Percentiles rank a stretch among this genome's conserved stretches.
These are phyloP conservation scores for Bombus impatiens DNA, from an alignment of 1,140 invertebrate genomes.

Conservation along the genomic window DNA sequence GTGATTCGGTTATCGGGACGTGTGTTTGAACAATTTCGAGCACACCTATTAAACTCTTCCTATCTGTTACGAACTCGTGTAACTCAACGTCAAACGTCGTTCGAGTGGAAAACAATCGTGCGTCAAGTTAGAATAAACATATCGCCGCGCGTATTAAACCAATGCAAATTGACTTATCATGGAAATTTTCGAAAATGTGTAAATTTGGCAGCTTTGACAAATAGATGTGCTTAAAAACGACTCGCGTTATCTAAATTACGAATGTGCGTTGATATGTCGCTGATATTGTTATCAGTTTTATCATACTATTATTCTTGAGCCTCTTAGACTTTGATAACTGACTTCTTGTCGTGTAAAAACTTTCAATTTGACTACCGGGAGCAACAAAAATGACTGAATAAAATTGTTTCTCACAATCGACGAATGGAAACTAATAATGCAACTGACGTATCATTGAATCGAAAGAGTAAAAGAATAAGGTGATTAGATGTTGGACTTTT, in stretches of 20 bases:
- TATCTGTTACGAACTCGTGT: neutral
- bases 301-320: too few species aligned
- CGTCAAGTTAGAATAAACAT: neutral
- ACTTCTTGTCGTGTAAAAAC: too few species aligned
- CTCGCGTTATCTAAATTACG: neutral
- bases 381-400: too few species aligned
- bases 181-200: neutral
- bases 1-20: conserved; percentile 2
- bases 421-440: neutral
- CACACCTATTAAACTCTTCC: neutral
- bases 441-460: neutral
- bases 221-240: too few species aligned
- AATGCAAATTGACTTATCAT: neutral
- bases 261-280: too few species aligned
- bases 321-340: neutral
- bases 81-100: neutral
- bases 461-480: too few species aligned
- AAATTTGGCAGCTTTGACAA: neutral
- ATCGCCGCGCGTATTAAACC: neutral
- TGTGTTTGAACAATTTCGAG: conserved; percentile 16
- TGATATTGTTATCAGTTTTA: too few species aligned
- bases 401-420: too few species aligned
- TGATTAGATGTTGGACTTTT: neutral
- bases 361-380: neutral
- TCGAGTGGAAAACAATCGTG: neutral